phyloP scores from a whole-genome alignment of 2,888 invertebrate species.

The Timema podura region DNA sequence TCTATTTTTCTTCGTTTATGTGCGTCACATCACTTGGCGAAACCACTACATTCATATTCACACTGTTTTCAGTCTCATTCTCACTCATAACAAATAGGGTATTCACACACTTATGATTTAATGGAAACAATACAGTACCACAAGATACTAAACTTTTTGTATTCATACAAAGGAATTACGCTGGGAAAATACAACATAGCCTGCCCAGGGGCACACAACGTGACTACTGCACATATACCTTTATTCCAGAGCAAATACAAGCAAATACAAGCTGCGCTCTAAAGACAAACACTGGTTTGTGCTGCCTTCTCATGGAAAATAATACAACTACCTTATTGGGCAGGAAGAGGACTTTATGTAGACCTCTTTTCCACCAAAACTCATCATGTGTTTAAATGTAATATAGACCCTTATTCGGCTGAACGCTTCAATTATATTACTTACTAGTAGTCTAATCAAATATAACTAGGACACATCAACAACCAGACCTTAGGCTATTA shows the following conservation, averaged over 20 bases:
- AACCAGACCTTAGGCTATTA: too few species aligned
- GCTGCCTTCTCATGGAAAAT: neutral
- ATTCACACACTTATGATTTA: neutral
- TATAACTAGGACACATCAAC: too few species aligned
- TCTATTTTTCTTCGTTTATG: neutral
- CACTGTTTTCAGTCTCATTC: neutral
- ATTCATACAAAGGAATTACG: neutral
- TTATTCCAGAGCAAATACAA: too few species aligned
- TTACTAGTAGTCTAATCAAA: too few species aligned
- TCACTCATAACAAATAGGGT: neutral
- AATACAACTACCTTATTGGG: neutral
- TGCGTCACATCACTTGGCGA: neutral
- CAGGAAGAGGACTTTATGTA: too few species aligned
- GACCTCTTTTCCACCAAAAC: neutral
- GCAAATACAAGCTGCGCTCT: neutral
- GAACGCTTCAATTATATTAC: neutral
- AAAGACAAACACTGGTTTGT: neutral
- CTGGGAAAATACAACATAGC: neutral
- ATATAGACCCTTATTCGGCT: neutral
- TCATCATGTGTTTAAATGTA: neutral
- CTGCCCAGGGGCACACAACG: slow-evolving; percentile 1
- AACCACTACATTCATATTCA: neutral
- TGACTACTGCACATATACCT: neutral
- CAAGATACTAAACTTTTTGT: neutral
- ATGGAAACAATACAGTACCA: neutral